Evolutionary conservation across 2,113 vertebrate species (phyloP).

Genomic region (Cephalopterus ornatus): DNA sequence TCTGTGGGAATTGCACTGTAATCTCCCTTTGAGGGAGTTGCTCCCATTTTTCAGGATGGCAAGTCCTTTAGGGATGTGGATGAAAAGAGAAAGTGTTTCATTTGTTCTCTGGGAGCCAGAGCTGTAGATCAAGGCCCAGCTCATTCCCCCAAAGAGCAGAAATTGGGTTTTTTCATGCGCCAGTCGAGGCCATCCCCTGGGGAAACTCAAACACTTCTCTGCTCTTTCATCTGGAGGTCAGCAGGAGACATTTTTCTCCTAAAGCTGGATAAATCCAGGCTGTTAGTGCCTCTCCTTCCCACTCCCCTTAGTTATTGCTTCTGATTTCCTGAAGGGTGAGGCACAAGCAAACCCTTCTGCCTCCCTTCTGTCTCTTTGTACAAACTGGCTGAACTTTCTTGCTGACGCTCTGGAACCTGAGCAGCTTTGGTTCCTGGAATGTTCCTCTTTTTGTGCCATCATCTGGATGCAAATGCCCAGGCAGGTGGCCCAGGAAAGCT

Average conservation of each 20-base stretch:
- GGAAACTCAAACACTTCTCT: conserved; percentile 18
- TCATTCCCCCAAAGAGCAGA: conserved; percentile 24
- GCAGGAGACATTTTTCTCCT: conserved; percentile 9
- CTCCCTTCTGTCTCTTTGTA: background rate
- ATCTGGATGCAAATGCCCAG: background rate
- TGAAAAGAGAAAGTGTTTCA: conserved; percentile 49
- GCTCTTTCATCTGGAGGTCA: conserved; percentile 16
- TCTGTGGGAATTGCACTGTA: background rate
- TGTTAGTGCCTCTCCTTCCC: background rate
- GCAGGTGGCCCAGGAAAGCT: background rate
- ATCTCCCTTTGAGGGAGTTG: background rate
- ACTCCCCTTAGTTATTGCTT: background rate
- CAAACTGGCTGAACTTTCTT: background rate
- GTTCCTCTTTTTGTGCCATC: background rate
- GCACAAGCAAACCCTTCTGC: background rate
- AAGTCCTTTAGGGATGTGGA: background rate
- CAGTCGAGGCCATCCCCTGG: background rate
- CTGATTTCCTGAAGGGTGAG: background rate
- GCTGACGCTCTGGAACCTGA: background rate
- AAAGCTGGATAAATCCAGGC: conserved; percentile 35
- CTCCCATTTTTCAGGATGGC: conserved; percentile 17
- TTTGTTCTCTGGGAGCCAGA: background rate
- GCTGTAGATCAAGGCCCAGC: conserved; percentile 49
- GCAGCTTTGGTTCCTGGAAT: background rate
- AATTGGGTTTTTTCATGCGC: background rate